Conservation (phyloP, 2,888 invertebrate genomes). For the Drepana falcataria region DNA sequence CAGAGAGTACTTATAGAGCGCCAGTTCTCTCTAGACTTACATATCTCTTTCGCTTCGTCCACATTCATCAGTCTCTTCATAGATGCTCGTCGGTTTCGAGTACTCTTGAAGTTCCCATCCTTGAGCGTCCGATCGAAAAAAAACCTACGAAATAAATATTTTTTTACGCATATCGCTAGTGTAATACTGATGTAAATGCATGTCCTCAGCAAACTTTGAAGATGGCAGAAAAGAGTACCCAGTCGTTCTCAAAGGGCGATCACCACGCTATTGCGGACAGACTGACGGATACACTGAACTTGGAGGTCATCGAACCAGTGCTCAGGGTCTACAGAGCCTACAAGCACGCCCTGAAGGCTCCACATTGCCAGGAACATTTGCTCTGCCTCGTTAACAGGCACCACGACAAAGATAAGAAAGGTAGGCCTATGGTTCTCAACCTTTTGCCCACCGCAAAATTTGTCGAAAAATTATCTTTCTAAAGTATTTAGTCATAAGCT, state of each 20-base stretch:
- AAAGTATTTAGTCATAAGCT: too few species aligned
- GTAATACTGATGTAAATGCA: too few species aligned
- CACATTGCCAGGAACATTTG: conserved; percentile 87
- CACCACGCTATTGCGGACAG: conserved; percentile 86
- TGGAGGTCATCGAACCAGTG: conserved; percentile 90
- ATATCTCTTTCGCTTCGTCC: too few species aligned
- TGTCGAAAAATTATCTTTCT: too few species aligned
- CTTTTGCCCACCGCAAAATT: neutral
- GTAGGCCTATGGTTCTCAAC: conserved; percentile 23
- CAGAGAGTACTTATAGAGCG: too few species aligned
- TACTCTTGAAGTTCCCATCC: too few species aligned
- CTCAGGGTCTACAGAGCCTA: conserved; percentile 90
- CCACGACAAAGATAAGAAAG: conserved; percentile 71
- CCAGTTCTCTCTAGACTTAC: too few species aligned
- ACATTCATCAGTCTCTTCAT: too few species aligned
- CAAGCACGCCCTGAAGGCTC: conserved; percentile 83
- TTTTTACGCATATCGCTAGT: too few species aligned
- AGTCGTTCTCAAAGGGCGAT: conserved; percentile 81
- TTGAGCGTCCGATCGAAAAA: too few species aligned
- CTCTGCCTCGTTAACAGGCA: conserved; percentile 87
- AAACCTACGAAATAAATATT: too few species aligned
- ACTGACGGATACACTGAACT: conserved; percentile 87
- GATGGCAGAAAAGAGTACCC: conserved; percentile 84
- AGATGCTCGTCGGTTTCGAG: too few species aligned
- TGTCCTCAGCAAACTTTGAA: conserved; percentile 81